A percentile compares a stretch with the other conserved stretches of the same genome.
Evolutionary conservation across 2,888 invertebrate genomes (phyloP).

Genomic region (Hypolimnas misippus): DNA sequence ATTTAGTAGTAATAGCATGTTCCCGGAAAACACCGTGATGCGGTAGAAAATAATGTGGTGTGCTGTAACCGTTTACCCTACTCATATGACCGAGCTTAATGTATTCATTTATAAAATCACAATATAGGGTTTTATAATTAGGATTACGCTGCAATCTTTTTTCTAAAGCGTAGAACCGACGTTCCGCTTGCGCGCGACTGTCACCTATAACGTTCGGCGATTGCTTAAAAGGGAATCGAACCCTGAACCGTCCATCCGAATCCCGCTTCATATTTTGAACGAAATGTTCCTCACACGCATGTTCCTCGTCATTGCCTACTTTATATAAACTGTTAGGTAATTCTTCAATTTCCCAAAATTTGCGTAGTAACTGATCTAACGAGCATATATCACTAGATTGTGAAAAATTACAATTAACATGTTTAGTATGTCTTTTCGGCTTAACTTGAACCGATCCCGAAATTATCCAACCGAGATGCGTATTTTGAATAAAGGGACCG

Average conservation of each 20-base stretch:
- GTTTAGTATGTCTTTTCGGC: neutral
- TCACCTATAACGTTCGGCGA: constrained; percentile 42
- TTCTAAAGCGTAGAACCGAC: constrained; percentile 45
- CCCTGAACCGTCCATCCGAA: constrained; percentile 43
- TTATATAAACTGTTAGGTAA: constrained; percentile 27
- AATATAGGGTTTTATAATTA: too few relatives aligned
- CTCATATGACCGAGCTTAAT: too few relatives aligned
- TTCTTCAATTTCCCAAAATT: constrained; percentile 46
- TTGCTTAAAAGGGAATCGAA: constrained; percentile 45
- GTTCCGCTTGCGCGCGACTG: constrained; percentile 31
- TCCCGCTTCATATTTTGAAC: constrained; percentile 36
- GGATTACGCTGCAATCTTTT: constrained; percentile 34
- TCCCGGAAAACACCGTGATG: too few relatives aligned
- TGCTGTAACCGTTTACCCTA: too few relatives aligned
- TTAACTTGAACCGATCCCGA: neutral
- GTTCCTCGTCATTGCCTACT: constrained; percentile 38
- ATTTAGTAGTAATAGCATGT: too few relatives aligned
- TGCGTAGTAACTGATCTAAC: constrained; percentile 15
- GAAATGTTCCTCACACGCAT: constrained; percentile 45
- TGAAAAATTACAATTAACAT: constrained; percentile 1
- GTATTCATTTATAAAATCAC: too few relatives aligned
- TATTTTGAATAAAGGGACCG: constrained; percentile 1
- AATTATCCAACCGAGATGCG: neutral
- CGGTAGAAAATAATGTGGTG: too few relatives aligned
- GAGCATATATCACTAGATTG: too few relatives aligned